Evolutionary conservation across 2,797 vertebrate species (phyloP).

Genomic region (Stomatorhinus walkeri): DNA sequence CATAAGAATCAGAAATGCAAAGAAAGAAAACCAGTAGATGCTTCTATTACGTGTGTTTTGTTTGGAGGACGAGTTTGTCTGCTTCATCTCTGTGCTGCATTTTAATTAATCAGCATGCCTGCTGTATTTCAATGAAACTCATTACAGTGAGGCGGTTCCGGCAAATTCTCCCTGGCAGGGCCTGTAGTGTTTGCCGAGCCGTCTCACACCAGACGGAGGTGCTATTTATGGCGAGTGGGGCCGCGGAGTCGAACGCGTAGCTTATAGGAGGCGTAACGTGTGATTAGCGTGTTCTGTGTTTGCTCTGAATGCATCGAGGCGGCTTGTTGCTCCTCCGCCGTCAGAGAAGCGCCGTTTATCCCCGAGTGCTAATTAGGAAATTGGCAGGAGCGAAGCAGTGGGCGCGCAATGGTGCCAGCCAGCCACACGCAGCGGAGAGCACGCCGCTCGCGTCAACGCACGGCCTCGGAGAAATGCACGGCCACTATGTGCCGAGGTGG

Average conservation of each 20-base stretch:
- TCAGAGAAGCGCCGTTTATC: neutral
- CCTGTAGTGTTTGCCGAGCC: neutral
- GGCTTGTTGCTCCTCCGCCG: neutral
- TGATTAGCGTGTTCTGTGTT: constrained; percentile 17
- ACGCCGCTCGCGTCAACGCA: neutral
- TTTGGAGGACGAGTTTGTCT: neutral
- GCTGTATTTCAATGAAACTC: neutral
- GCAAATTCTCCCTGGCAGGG: neutral
- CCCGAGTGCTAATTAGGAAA: constrained; percentile 17
- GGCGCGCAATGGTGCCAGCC: constrained; percentile 19
- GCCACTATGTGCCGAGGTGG: neutral
- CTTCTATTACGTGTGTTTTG: constrained; percentile 16
- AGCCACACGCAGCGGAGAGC: neutral
- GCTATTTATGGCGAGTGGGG: neutral
- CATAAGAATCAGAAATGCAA: neutral
- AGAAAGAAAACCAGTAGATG: neutral
- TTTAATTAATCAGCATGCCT: constrained; percentile 10
- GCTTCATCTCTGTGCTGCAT: neutral
- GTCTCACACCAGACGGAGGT: neutral
- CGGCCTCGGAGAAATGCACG: neutral
- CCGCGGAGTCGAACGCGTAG: neutral
- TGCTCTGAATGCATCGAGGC: neutral
- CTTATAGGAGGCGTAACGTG: neutral
- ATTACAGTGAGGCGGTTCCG: neutral
- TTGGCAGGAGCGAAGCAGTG: constrained; percentile 12